A percentile compares a stretch with the other conserved stretches of the same genome.
Conservation (phyloP, 2,888 invertebrate species). For the Dicycla oo region DNA sequence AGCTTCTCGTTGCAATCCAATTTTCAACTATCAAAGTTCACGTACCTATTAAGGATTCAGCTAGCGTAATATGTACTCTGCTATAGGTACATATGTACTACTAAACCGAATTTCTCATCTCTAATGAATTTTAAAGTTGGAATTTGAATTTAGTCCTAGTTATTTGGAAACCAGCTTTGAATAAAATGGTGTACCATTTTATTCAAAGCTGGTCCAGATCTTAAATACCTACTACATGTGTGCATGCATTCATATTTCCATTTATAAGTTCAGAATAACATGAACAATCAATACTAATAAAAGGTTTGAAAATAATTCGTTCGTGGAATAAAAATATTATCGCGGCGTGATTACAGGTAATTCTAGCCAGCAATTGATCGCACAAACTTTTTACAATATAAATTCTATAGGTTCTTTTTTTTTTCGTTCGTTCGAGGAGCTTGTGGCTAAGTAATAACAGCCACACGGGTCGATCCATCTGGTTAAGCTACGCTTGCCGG, state of each 20-base stretch:
- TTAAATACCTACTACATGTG: conserved; percentile 8
- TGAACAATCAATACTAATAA: conserved; percentile 25
- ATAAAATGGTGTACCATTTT: background rate
- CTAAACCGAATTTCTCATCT: background rate
- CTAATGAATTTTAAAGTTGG: background rate
- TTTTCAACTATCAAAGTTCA: conserved; percentile 9
- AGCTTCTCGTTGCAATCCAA: background rate
- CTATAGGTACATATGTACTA: background rate
- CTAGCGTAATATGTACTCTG: background rate
- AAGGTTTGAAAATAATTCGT: conserved; percentile 38
- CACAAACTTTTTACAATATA: conserved; percentile 36
- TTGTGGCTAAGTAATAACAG: too few species aligned
- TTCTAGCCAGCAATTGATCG: conserved; percentile 36
- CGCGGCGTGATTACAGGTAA: conserved; percentile 41
- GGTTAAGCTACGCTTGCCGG: too few species aligned
- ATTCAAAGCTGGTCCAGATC: too few species aligned
- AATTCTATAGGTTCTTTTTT: conserved; percentile 27
- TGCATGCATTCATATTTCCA: conserved; percentile 16
- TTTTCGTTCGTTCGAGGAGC: too few species aligned
- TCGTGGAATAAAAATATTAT: conserved; percentile 53
- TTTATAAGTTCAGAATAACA: conserved; percentile 15
- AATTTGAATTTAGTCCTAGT: background rate
- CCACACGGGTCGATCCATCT: too few species aligned
- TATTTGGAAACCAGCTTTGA: background rate
- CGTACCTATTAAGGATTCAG: background rate